Percentiles rank a stretch among this genome's conserved stretches.
phyloP scores from a whole-genome alignment of 2,888 invertebrate species.

The Melikaiella ostensackeni region DNA sequence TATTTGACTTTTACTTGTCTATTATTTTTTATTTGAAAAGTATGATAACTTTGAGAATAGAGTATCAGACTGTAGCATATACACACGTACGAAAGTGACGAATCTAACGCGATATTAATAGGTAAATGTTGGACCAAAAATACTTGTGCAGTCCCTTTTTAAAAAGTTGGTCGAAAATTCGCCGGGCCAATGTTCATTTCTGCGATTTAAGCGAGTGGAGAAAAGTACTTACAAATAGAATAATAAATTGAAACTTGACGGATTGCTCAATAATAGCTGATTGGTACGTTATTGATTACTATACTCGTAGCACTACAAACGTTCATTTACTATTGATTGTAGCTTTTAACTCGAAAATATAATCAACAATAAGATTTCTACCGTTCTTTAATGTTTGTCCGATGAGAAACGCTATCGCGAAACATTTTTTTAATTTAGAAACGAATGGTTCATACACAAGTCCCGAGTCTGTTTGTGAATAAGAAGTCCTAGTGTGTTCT shows the following conservation, averaged over 20 bases:
- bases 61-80: background rate
- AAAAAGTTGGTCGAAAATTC: constrained; percentile 24
- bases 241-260: constrained; percentile 37
- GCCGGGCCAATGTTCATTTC: constrained; percentile 27
- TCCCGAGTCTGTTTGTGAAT: constrained; percentile 31
- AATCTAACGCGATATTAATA: constrained; percentile 10
- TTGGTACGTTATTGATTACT: constrained; percentile 38
- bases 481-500: constrained; percentile 23
- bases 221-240: constrained; percentile 36
- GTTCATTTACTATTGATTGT: constrained; percentile 34
- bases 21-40: background rate
- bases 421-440: constrained; percentile 15
- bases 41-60: background rate
- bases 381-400: constrained; percentile 22
- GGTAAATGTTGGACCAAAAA: constrained; percentile 36
- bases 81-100: constrained; percentile 12
- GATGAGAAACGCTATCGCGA: constrained; percentile 22
- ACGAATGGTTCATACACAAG: constrained; percentile 27
- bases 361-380: constrained; percentile 26
- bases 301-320: constrained; percentile 23
- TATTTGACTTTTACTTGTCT: background rate
- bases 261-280: constrained; percentile 39
- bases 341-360: constrained; percentile 14
- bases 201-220: constrained; percentile 31
- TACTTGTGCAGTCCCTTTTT: constrained; percentile 3